phyloP scores from a whole-genome alignment of 2,797 vertebrate genomes.

The Sylvilagus floridanus region DNA sequence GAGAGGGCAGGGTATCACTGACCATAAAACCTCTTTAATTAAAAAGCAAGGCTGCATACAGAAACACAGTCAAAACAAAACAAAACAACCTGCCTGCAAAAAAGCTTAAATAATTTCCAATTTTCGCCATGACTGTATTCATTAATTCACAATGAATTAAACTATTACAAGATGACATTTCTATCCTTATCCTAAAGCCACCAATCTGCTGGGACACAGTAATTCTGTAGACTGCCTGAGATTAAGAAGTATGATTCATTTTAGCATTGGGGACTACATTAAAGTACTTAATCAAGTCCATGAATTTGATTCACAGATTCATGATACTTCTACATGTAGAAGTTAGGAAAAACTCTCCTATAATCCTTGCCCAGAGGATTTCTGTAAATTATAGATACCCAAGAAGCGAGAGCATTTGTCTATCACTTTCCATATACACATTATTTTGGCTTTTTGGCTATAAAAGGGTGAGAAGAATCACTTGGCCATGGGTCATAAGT shows the following conservation, averaged over 20 bases:
- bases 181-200: background rate
- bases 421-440: constrained; percentile 62
- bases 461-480: constrained; percentile 27
- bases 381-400: constrained; percentile 67
- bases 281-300: background rate
- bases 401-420: constrained; percentile 28
- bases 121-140: background rate
- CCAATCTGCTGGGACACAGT: background rate
- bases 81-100: background rate
- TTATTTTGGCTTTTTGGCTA: constrained; percentile 43
- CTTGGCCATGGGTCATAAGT: background rate
- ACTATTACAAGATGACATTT: background rate
- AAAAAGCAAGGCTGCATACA: background rate
- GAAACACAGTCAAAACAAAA: background rate
- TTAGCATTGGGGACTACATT: background rate
- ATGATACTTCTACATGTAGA: constrained; percentile 65
- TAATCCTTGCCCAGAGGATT: constrained; percentile 64
- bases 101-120: background rate
- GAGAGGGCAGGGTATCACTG: background rate
- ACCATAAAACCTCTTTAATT: too few relatives aligned
- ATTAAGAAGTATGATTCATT: background rate
- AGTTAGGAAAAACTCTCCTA: constrained; percentile 34
- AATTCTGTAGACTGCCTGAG: background rate
- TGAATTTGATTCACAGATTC: background rate
- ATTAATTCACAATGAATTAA: background rate